Percentiles rank a stretch among this genome's conserved stretches.
Evolutionary conservation across 2,888 invertebrate species (phyloP).

Genomic region (Cosmorhoe ocellata): DNA sequence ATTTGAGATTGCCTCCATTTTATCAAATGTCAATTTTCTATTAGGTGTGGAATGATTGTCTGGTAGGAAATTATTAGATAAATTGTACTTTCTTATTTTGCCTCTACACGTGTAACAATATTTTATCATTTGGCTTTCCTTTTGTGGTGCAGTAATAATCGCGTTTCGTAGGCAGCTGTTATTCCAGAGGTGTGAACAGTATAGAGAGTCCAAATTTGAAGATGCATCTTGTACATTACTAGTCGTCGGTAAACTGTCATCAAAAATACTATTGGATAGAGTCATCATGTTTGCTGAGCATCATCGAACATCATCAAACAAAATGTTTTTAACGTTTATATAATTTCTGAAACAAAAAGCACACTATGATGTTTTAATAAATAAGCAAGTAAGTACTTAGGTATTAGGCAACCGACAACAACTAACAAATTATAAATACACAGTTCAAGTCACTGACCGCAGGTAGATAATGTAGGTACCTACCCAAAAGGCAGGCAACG

Average conservation of each 20-base stretch:
- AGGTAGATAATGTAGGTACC: too few relatives aligned
- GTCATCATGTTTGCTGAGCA: slow-evolving; percentile 53
- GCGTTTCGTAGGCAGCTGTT: slow-evolving; percentile 62
- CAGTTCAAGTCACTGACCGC: too few relatives aligned
- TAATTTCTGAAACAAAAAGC: slow-evolving; percentile 18
- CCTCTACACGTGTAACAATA: slow-evolving; percentile 72
- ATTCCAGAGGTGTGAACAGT: slow-evolving; percentile 71
- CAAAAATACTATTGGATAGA: slow-evolving; percentile 51
- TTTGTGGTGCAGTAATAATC: slow-evolving; percentile 53
- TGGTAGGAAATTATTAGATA: slow-evolving; percentile 62
- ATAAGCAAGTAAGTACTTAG: too few relatives aligned
- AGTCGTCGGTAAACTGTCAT: slow-evolving; percentile 47
- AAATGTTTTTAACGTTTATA: slow-evolving; percentile 5
- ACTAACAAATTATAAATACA: too few relatives aligned
- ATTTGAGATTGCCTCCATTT: slow-evolving; percentile 34
- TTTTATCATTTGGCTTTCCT: slow-evolving; percentile 57
- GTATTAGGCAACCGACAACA: too few relatives aligned
- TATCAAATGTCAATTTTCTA: slow-evolving; percentile 37
- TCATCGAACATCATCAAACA: too few relatives aligned
- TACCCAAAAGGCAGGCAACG: too few relatives aligned
- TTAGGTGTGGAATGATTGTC: slow-evolving; percentile 71
- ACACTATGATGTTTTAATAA: not conserved
- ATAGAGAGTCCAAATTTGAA: slow-evolving; percentile 63
- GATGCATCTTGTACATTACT: slow-evolving; percentile 51
- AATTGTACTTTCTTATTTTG: slow-evolving; percentile 74